phyloP scores from a whole-genome alignment of 2,888 invertebrate species.

The Tillus elongatus region DNA sequence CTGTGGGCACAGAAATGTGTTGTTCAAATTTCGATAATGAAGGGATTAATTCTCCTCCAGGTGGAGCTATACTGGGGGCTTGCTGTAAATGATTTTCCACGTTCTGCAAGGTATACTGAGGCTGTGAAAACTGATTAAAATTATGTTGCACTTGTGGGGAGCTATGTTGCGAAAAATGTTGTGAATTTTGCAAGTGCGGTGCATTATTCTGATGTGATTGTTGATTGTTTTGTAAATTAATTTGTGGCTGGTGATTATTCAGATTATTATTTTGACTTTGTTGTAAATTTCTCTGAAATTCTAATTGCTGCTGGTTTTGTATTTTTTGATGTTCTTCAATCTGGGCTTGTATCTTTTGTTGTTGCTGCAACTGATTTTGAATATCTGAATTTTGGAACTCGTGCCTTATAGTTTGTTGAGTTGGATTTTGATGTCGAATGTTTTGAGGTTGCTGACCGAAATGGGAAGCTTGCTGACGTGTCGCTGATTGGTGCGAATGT shows the following conservation, averaged over 20 bases:
- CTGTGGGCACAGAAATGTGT: conserved; percentile 60
- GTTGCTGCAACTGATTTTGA: too few species aligned
- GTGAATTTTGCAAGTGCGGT: conserved; percentile 28
- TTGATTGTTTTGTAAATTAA: conserved; percentile 21
- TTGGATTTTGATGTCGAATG: conserved; percentile 21
- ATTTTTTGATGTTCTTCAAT: conserved; percentile 26
- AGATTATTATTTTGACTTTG: conserved; percentile 32
- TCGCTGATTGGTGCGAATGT: too few species aligned
- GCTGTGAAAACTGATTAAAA: too few species aligned
- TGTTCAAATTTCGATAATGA: conserved; percentile 74
- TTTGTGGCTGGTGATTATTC: conserved; percentile 43
- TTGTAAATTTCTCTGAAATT: conserved; percentile 25
- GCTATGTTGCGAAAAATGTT: conserved; percentile 39
- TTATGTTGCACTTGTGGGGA: too few species aligned
- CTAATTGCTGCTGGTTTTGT: conserved; percentile 29
- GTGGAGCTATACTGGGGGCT: too few species aligned
- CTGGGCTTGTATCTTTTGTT: conserved; percentile 26
- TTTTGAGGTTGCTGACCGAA: conserved; percentile 6
- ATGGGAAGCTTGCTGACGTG: too few species aligned
- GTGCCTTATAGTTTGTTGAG: too few species aligned
- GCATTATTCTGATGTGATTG: conserved; percentile 27
- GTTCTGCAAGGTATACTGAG: neutral
- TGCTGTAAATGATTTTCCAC: neutral
- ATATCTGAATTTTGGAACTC: too few species aligned
- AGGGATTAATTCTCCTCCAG: conserved; percentile 62